Evolutionary conservation across 2,113 vertebrate genomes (phyloP), one percentile per base, ranked within the genome.

Genomic region (Spilogale gracilis): DNA sequence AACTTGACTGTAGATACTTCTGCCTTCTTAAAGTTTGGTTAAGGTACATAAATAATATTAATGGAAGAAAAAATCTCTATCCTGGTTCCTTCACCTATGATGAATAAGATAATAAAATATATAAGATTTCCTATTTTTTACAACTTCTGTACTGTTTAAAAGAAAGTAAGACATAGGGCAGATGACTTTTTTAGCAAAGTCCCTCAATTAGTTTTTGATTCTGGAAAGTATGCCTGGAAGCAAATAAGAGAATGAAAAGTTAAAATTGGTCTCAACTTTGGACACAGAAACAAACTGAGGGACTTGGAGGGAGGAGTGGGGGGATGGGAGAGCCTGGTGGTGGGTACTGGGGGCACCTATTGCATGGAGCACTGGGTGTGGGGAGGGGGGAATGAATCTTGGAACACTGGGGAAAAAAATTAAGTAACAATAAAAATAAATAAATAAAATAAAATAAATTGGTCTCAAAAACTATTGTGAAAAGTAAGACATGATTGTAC

Each of bases 1-100:
- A 92, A 50, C 16, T 17, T 32, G 7, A 91, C 52, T 76, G n/a
- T 73, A 93, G 45, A 85, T 78, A 89, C 32, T 76, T 96, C 67
- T 79, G 16, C 16, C 54, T 60, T 94, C 90, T 85, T 85, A 76
- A 97, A 93, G 25, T 91, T 63, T 95, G 56, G 60, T 52, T 85
- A 38, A 82, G 9, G 52, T 73, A 30, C 18, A 79, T 92, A 92
- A 79, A 87, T 83, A 54, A 79, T 56, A 65, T 60, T 83, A 30
- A 27, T 56, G 10, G 16, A 54, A 74, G 16, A 43, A 87, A 93
- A 83, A 58, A 30, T 81, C 30, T 79, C 20, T 23, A 84, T 20
- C n/a, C 32, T 84, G 50, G 45, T 11, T 93, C 32, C 32, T 91
- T 74, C 54, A 16, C 60, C 23, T 95, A 65, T 13, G 25, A 60